phyloP scores from a whole-genome alignment of 2,888 invertebrate species.

The Amblyjoppa proteus region DNA sequence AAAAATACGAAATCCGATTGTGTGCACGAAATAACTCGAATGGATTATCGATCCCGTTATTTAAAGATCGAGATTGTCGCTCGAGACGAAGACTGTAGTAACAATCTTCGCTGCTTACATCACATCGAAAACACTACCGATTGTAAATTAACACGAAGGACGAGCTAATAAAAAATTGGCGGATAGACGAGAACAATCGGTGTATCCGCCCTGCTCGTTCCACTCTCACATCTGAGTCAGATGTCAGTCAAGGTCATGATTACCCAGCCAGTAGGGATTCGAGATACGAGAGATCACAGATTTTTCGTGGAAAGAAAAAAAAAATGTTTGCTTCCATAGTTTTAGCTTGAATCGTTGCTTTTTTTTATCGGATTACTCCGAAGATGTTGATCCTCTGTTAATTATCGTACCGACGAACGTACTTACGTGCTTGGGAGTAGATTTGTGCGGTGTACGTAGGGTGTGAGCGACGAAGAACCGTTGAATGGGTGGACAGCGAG shows the following conservation, averaged over 20 bases:
- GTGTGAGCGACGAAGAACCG: slow-evolving; percentile 61
- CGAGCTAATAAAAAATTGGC: neutral
- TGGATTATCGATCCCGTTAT: neutral
- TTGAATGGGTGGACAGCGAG: slow-evolving; percentile 74
- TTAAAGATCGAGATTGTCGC: neutral
- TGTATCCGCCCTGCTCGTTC: neutral
- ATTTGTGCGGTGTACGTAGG: slow-evolving; percentile 58
- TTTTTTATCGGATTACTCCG: neutral
- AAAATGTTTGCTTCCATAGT: neutral
- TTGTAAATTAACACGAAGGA: neutral
- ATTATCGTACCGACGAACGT: slow-evolving; percentile 44
- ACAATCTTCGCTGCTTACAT: slow-evolving; percentile 46
- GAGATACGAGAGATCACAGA: neutral
- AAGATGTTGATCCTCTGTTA: neutral
- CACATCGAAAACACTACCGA: slow-evolving; percentile 57
- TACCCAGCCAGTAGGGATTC: slow-evolving; percentile 5
- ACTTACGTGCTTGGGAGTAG: slow-evolving; percentile 75
- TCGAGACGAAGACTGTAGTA: neutral
- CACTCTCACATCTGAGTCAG: slow-evolving; percentile 56
- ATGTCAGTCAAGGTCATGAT: slow-evolving; percentile 81
- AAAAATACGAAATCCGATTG: neutral
- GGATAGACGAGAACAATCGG: neutral
- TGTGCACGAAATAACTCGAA: too few species aligned
- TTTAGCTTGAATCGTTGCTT: neutral
- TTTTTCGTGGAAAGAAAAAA: slow-evolving; percentile 9